These are phyloP conservation scores for Dryomyza anilis DNA, from an alignment of 2,888 invertebrate species.

Conservation along the genomic window DNA sequence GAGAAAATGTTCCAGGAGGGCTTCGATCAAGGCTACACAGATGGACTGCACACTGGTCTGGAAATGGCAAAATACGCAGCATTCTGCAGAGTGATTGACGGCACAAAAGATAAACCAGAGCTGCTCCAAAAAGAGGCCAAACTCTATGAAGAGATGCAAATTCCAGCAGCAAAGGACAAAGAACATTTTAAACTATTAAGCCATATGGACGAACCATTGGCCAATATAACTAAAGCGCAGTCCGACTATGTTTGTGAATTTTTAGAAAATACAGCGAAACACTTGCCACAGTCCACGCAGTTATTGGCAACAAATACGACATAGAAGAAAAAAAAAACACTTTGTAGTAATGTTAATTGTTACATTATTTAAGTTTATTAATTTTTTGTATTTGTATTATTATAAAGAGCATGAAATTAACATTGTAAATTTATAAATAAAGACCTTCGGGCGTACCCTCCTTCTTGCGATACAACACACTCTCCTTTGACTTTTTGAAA, in stretches of 20 bases:
- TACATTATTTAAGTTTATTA: no score
- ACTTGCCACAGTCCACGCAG: constrained; percentile 37
- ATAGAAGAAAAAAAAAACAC: not conserved
- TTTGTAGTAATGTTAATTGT: constrained; percentile 33
- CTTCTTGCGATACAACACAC: constrained; percentile 97
- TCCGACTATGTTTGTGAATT: constrained; percentile 39
- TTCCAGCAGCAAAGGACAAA: constrained; percentile 32
- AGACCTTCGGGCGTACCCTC: constrained; percentile 99
- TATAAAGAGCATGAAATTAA: not conserved
- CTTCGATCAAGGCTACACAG: constrained; percentile 73
- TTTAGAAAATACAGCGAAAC: constrained; percentile 30
- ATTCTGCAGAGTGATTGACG: constrained; percentile 38
- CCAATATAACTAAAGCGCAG: constrained; percentile 35
- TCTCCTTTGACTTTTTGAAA: constrained; percentile 99
- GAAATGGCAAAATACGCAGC: constrained; percentile 59
- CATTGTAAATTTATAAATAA: constrained; percentile 83
- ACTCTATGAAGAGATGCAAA: constrained; percentile 29
- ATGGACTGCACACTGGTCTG: constrained; percentile 69
- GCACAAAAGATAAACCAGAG: constrained; percentile 4
- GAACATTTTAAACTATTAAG: constrained; percentile 41
- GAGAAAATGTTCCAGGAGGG: constrained; percentile 69
- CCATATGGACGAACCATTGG: constrained; percentile 27
- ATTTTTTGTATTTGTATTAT: no score
- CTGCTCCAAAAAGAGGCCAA: constrained; percentile 23
- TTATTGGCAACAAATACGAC: constrained; percentile 31